A percentile compares a stretch with the other conserved stretches of the same genome.
These are phyloP conservation scores for Morus bassanus DNA, from an alignment of 2,797 vertebrate genomes.

Conservation along the genomic window DNA sequence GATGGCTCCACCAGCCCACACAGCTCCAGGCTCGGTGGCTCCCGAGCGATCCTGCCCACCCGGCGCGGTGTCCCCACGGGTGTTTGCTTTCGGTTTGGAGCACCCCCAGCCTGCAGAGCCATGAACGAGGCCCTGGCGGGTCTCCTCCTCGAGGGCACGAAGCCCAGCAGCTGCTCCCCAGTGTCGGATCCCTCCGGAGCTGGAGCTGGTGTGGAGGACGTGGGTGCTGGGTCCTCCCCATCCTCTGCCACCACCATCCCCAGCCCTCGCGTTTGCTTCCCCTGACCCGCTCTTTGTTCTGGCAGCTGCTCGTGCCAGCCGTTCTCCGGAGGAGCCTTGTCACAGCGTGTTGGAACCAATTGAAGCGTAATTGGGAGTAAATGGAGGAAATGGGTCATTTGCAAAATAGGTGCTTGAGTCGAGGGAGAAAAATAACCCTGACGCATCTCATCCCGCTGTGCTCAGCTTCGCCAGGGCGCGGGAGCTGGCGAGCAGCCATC, in stretches of 20 bases:
- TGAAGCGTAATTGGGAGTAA: not conserved
- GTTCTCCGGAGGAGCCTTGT: not conserved
- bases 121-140: rapidly evolving
- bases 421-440: not conserved
- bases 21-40: not conserved
- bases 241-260: not conserved
- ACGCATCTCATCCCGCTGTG: not conserved
- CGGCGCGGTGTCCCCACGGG: rapidly evolving
- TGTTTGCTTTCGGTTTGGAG: rapidly evolving
- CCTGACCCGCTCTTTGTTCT: not conserved
- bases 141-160: not conserved
- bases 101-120: not conserved
- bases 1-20: rapidly evolving
- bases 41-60: not conserved
- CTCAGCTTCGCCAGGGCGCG: rapidly evolving
- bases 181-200: not conserved
- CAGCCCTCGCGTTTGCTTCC: rapidly evolving
- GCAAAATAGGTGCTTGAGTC: not conserved
- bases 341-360: not conserved
- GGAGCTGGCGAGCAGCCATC: not conserved
- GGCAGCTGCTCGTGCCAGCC: not conserved
- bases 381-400: constrained; percentile 18
- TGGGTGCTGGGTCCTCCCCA: not conserved
- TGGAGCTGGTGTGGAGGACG: not conserved
- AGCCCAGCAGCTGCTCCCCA: not conserved